These are phyloP conservation scores for Himalopsyche japonica DNA, from an alignment of 2,888 invertebrate species.

Conservation along the genomic window DNA sequence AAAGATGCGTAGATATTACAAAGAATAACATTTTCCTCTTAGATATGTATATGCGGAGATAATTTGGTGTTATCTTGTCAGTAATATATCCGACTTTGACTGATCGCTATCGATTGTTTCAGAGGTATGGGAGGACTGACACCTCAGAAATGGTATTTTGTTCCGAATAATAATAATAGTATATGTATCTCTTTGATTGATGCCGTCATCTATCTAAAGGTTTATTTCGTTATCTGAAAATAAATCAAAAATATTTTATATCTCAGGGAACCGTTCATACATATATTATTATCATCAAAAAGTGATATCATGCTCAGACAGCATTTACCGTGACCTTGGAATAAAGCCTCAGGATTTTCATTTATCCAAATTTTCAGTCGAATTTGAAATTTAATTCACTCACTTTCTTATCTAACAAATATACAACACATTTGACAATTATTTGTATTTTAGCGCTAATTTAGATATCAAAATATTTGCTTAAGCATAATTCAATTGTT, in stretches of 20 bases:
- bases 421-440: no score
- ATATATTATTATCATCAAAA: no score
- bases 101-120: neutral
- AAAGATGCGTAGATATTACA: neutral
- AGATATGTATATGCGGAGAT: neutral
- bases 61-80: neutral
- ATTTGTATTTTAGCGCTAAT: no score
- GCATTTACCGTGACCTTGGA: no score
- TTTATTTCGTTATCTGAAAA: neutral
- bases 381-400: no score
- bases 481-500: no score
- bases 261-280: no score
- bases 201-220: neutral
- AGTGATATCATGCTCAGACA: no score
- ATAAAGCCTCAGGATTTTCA: no score
- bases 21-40: neutral
- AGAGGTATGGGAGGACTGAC: neutral
- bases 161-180: neutral
- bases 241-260: neutral
- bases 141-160: neutral
- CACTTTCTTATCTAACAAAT: no score
- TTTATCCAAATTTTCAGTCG: no score
- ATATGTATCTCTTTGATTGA: neutral
- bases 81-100: neutral
- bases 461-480: no score